Base-by-base conservation (phyloP, 1,140 invertebrate genomes). In the Gonioctena quinquepunctata region DNA sequence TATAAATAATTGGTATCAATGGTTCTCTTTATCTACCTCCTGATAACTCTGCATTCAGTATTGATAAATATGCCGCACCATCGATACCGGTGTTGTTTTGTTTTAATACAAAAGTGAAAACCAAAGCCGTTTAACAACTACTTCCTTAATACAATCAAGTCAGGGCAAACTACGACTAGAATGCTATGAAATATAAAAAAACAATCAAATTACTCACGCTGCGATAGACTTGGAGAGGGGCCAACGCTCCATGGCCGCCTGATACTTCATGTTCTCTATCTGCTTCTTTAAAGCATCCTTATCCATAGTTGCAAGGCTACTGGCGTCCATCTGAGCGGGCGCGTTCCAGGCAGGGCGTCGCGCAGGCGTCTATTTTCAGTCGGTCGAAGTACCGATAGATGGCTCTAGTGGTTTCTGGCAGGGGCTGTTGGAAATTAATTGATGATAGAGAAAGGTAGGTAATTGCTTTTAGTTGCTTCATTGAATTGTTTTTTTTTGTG, bases 221-320 rank as follows among this genome's bases (percentile, higher is more conserved):
- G 93, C 91, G 83, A 97, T 96, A 84, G 93, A 94, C 87, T 94
- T 96, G 79, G 94, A 96, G 69, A 96, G 87, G 60, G 94, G 94
- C 94, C 94, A 96, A 84, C 94, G 92, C 87, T 96, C 94, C 95
- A 97, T 96, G 79, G 93, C 92, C 68, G 94, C 94, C 85, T 96
- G 95, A 86, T 95, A 96, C 87, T 95, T 95, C 94, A 97, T 95
- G 86, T 96, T 96, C 85, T 96, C 94, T 83, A 97, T 96, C 89
- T 97, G 95, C 88, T 96, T 96, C 88, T 94, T 94, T 86, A 97
- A 87, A 89, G 94, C 94, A 91, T 96, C 95, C 89, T 96, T 95
- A 88, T 97, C 95, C 94, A 97, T 97, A 89, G 89, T 90, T 90
- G 92, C 91, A 82, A 95, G 89, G 85, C 93, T 90, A 93, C 93